These are phyloP conservation scores for Craseonycteris thonglongyai DNA, from an alignment of 2,113 vertebrate species.

Conservation along the genomic window DNA sequence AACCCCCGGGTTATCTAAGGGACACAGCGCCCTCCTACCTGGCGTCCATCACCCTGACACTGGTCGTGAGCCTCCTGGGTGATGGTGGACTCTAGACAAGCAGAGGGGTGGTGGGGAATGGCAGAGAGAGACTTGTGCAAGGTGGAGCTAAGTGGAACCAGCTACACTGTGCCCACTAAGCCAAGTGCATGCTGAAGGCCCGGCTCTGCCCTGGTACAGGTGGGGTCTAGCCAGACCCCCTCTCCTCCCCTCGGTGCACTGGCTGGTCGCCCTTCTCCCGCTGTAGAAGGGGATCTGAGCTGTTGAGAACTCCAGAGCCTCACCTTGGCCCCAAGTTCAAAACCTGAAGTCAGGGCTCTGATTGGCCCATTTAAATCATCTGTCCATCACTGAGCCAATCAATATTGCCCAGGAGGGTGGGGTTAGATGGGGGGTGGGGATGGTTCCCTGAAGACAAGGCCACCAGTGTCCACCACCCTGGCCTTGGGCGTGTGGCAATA, in stretches of 20 bases:
- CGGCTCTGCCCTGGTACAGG: too few species aligned
- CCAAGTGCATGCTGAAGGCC: not conserved
- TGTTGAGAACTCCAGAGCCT: not conserved
- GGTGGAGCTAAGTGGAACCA: not conserved
- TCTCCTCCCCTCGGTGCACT: not conserved
- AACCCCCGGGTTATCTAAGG: not conserved
- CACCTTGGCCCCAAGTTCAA: not conserved
- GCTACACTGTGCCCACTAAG: not conserved
- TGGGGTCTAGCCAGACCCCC: not conserved
- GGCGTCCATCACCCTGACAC: not conserved
- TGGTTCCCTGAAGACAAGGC: not conserved
- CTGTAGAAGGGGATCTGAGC: not conserved
- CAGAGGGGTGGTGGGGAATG: not conserved
- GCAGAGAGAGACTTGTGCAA: not conserved
- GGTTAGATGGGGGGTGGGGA: not conserved
- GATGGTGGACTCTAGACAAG: not conserved
- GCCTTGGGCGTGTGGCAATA: not conserved
- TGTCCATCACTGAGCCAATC: not conserved
- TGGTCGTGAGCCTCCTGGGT: not conserved
- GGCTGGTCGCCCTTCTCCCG: not conserved
- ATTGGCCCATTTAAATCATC: not conserved
- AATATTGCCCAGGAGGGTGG: not conserved
- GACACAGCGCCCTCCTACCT: not conserved
- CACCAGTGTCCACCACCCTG: not conserved
- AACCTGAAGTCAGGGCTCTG: not conserved